Conservation (phyloP, 2,113 vertebrate species). For the Halcyon malimbica region DNA sequence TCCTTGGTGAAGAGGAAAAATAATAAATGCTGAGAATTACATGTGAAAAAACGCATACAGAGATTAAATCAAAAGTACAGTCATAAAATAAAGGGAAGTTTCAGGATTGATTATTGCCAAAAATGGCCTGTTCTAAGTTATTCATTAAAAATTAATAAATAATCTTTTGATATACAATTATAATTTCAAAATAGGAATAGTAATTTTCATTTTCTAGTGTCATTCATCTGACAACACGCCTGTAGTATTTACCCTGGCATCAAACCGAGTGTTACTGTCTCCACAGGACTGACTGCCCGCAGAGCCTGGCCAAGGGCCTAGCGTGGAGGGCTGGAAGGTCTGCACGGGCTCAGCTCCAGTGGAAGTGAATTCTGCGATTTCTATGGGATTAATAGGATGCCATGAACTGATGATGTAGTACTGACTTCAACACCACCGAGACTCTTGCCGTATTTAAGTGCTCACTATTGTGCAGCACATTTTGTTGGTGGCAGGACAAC, state of each 20-base stretch:
- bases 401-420: neutral
- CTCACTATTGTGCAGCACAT: accelerated
- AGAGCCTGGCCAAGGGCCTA: neutral
- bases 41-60: neutral
- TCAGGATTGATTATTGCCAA: neutral
- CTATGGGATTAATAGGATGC: neutral
- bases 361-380: neutral
- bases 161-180: neutral
- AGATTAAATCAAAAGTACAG: neutral
- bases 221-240: neutral
- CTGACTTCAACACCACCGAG: accelerated
- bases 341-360: neutral
- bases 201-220: neutral
- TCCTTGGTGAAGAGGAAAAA: neutral
- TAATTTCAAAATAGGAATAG: neutral
- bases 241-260: neutral
- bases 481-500: neutral
- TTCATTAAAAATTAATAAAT: neutral
- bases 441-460: neutral
- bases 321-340: accelerated
- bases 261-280: accelerated
- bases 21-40: neutral
- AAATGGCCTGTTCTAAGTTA: neutral
- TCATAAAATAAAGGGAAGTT: neutral
- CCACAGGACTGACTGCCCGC: accelerated